phyloP scores from a whole-genome alignment of 2,797 vertebrate genomes.

The Trichosurus vulpecula region DNA sequence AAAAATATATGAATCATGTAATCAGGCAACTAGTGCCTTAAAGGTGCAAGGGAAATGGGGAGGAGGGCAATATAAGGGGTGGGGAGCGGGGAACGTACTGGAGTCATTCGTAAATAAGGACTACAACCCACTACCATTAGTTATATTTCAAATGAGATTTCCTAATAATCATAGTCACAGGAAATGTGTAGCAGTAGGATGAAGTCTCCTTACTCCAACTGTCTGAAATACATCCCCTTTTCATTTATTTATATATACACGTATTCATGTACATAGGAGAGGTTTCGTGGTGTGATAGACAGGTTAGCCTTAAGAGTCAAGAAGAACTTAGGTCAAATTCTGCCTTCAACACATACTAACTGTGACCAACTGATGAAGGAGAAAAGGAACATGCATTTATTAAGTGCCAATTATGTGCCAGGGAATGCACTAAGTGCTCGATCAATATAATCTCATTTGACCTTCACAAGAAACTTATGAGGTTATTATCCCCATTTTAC shows the following conservation, averaged over 20 bases:
- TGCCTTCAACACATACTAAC: neutral
- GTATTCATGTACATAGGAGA: neutral
- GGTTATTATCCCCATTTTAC: neutral
- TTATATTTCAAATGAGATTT: neutral
- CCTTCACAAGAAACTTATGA: neutral
- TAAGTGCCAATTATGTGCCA: too few relatives aligned
- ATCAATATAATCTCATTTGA: neutral
- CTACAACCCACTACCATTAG: neutral
- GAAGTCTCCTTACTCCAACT: neutral
- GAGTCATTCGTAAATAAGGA: neutral
- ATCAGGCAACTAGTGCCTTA: conserved; percentile 67
- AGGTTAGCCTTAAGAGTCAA: neutral
- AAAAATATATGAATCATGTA: neutral
- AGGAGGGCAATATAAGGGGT: too few relatives aligned
- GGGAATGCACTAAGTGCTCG: neutral
- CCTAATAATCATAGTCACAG: neutral
- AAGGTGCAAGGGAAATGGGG: too few relatives aligned
- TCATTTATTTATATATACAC: neutral
- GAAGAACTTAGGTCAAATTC: neutral
- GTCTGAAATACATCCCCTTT: conserved; percentile 20
- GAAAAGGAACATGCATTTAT: neutral
- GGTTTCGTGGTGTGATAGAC: neutral
- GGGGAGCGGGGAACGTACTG: neutral
- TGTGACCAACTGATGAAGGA: neutral
- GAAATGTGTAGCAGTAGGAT: neutral